phyloP scores from a whole-genome alignment of 2,797 vertebrate species.

The Anguilla anguilla region DNA sequence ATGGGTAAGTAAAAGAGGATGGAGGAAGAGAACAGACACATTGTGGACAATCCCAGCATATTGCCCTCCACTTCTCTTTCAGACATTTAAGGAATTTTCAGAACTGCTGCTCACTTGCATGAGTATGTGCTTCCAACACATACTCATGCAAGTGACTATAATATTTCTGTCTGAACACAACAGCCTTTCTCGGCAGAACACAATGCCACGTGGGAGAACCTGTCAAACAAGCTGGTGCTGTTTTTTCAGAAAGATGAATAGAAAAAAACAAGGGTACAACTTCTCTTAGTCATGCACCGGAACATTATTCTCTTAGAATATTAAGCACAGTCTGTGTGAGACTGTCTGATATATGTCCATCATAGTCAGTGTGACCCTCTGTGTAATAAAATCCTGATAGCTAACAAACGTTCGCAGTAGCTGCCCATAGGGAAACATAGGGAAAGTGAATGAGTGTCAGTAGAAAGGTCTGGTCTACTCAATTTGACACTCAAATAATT shows the following conservation, averaged over 20 bases:
- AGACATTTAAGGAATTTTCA: neutral
- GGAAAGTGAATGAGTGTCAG: neutral
- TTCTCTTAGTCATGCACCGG: neutral
- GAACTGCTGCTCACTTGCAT: too few relatives aligned
- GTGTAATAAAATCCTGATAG: neutral
- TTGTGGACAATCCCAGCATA: neutral
- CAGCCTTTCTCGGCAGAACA: neutral
- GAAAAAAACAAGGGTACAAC: neutral
- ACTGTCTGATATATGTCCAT: neutral
- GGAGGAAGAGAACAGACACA: neutral
- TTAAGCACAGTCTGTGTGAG: neutral
- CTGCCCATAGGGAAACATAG: neutral
- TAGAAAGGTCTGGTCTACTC: neutral
- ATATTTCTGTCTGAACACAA: neutral
- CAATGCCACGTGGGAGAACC: neutral
- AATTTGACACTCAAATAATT: neutral
- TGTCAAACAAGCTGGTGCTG: slow-evolving; percentile 11
- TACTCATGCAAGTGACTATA: neutral
- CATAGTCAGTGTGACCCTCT: neutral
- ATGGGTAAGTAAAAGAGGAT: neutral
- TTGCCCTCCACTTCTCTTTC: neutral
- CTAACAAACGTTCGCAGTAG: neutral
- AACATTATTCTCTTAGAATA: neutral
- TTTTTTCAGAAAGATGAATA: neutral
- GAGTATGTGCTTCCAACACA: too few relatives aligned